Base-by-base conservation (phyloP, 2,888 invertebrate genomes). In the Brachynemurus nebulosus region DNA sequence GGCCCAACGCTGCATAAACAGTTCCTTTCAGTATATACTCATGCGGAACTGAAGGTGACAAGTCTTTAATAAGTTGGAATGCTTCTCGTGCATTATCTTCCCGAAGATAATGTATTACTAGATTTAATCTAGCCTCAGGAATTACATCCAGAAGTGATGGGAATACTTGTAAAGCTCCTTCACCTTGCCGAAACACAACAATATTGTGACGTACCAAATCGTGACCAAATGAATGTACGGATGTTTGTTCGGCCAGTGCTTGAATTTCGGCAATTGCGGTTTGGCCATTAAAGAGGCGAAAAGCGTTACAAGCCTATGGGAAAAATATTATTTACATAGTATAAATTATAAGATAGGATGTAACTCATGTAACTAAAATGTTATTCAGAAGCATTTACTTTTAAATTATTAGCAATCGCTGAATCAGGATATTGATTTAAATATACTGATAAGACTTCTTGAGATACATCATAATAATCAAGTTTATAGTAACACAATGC, bases 401-500 rank as follows among this genome's bases (percentile, higher is more conserved):
- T 93, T 45, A 98, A 71, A 68, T 98, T 98, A 19, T 89, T 80
- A 1, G 96, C 97, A 47, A 93, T 86, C 1, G 92, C 90, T 49
- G 96, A 96, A 55, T 95, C 92, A 3, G 90, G 82, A 63, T 82
- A 85, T 58, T 86, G 85, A 47, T 88, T 85, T 42, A 98, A 69
- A 63, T 98, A 98, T 17, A 91, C 80, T 17, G 88, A 86, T 11
- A 96, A 69, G n/a, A 95, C 91, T 66, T 96, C 96, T 65, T 96
- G 93, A 0, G 96, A 93, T 38, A 95, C 93, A 64, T 97, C 97
- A 60, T 93, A 97, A 63, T 95, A 97, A 65, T 97, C 97, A 56
- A 97, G 68, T 63, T 98, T 97, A 67, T 97, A 98, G 66, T 97
- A 97, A 60, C 97, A 98, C 12, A 97, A 67, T 0, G 96, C 97